Base-by-base conservation (phyloP, 1,140 invertebrate species). In the Zelostemma sp. region DNA sequence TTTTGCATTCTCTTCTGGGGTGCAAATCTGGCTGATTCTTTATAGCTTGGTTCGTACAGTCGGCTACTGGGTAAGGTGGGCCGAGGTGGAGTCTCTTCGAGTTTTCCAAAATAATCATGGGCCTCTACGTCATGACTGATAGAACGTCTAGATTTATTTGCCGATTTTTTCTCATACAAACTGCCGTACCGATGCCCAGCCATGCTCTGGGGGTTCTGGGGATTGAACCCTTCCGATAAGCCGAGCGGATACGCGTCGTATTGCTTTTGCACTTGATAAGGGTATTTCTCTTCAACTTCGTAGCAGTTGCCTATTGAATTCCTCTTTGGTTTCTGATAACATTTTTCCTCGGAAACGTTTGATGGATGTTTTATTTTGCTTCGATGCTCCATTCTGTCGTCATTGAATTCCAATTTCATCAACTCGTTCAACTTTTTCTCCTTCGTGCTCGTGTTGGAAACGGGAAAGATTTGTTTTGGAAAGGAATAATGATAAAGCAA, bases 401-500 rank as follows among this genome's bases (percentile, higher is more conserved):
- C 21, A 1, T 25, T 67, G 4, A 67, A 48, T 46, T 51, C 64
- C 12, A 55, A 59, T 51, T 59, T 72, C 1, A 69, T 12, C 12
- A 66, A 16, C 6, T 71, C 65, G 11, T 55, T 65, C 1, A 58
- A 59, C 46, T 68, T 68, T 47, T 64, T 43, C 4, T 75, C 73
- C 5, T 46, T 15, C 2, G 59, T 46, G 50, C 53, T 68, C 38
- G 33, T 56, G n/a, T 73, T 63, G 0, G 58, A 15, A 17, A 43
- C 80, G 0, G 75, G 64, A 0, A 67, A 67, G 11, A 81, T 78
- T 18, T 79, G 78, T 15, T 83, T 82, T 45, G 77, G 75, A 17
- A 77, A 79, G 0, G 73, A 73, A 16, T 78, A 69, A 14, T 78
- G 71, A 54, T 78, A 76, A 65, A 80, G 79, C 0, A 68, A 5